A percentile compares a stretch with the other conserved stretches of the same genome.
These are phyloP conservation scores for Pseudorhiza aurosa DNA, from an alignment of 30 jellyfish, hydroid and myxozoan genomes.

Conservation along the genomic window DNA sequence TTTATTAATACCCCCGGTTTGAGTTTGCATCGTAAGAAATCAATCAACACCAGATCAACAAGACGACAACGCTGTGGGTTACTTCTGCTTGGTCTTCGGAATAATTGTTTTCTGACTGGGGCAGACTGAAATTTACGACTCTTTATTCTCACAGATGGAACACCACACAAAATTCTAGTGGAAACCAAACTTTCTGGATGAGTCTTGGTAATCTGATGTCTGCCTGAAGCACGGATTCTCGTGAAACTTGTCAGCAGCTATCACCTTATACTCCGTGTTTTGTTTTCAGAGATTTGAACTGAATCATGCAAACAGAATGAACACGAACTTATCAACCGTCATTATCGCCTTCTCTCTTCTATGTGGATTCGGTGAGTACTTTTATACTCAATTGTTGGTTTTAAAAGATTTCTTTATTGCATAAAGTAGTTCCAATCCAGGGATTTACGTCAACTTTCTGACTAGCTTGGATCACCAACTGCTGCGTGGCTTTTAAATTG, in stretches of 20 bases:
- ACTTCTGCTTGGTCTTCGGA: conserved; percentile 7
- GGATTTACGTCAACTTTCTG: no score
- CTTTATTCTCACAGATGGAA: no score
- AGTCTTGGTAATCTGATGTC: no score
- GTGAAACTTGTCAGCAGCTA: background rate
- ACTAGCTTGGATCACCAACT: no score
- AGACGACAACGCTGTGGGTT: conserved; percentile 56
- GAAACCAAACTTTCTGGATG: no score
- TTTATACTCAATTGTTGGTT: background rate
- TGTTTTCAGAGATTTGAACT: conserved; percentile 17
- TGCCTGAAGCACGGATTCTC: no score
- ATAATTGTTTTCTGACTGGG: background rate
- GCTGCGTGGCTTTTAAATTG: no score
- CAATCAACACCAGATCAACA: conserved; percentile 55
- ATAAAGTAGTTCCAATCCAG: no score
- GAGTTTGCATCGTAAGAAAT: conserved; percentile 6
- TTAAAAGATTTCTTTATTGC: no score
- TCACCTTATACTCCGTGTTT: background rate
- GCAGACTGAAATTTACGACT: background rate
- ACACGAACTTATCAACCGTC: background rate
- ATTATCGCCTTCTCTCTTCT: background rate
- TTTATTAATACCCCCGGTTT: conserved; percentile 43
- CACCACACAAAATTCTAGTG: no score
- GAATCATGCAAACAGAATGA: conserved; percentile 46
- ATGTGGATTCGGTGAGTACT: conserved; percentile 11